A percentile compares a stretch with the other conserved stretches of the same genome.
Evolutionary conservation across 2,113 vertebrate genomes (phyloP).

Genomic region (Mastomys natalensis): DNA sequence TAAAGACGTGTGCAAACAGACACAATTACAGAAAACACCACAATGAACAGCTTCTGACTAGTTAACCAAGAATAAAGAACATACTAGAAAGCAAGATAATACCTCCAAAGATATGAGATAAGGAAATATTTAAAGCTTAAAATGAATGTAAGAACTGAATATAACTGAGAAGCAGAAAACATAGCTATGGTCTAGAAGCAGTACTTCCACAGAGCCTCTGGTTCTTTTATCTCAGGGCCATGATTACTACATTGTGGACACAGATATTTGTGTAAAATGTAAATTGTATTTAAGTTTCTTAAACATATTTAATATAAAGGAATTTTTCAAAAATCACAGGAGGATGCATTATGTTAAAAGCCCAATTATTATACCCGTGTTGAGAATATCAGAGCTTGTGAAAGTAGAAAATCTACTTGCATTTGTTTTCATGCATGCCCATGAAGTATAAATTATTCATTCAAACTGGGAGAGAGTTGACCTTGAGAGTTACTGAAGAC

Average conservation of each 20-base stretch:
- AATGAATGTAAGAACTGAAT: background rate
- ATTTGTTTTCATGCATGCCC: background rate
- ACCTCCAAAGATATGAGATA: background rate
- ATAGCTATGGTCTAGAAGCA: background rate
- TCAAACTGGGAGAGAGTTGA: background rate
- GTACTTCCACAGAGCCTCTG: background rate
- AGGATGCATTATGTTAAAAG: background rate
- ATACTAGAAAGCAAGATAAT: background rate
- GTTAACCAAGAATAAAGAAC: background rate
- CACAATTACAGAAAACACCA: rapidly evolving
- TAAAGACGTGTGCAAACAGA: background rate
- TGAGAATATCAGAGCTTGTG: background rate
- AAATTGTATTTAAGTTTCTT: background rate
- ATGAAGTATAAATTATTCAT: background rate
- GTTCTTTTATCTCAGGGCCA: background rate
- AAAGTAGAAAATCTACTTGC: background rate
- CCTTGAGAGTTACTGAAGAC: background rate
- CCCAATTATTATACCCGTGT: background rate
- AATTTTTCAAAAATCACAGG: background rate
- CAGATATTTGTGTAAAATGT: background rate
- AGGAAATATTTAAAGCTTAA: background rate
- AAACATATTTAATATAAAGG: background rate
- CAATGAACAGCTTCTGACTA: background rate
- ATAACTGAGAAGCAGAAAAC: background rate
- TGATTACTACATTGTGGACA: rapidly evolving